phyloP scores from a whole-genome alignment of 2,888 invertebrate species.

The Laspeyria flexula region DNA sequence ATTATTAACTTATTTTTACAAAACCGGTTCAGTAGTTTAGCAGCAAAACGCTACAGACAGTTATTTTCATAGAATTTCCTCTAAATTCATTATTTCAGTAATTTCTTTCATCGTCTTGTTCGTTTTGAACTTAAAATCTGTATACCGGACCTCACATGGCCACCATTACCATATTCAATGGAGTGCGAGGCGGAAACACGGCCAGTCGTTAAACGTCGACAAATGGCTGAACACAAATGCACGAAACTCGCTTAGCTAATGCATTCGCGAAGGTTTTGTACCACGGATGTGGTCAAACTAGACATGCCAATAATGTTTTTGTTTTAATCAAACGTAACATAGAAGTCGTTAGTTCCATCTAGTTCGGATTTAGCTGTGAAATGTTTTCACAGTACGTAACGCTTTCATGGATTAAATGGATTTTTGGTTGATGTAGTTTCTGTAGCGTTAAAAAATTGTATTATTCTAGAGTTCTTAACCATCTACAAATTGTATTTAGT shows the following conservation, averaged over 20 bases:
- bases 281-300: constrained; percentile 26
- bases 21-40: no score
- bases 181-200: constrained; percentile 54
- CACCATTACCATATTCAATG: constrained; percentile 48
- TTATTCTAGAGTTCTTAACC: no score
- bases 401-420: neutral
- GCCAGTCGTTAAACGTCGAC: constrained; percentile 59
- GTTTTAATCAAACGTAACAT: neutral
- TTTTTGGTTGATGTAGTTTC: neutral
- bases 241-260: constrained; percentile 72
- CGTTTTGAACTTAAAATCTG: constrained; percentile 3
- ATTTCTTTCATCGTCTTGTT: constrained; percentile 1
- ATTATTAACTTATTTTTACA: no score
- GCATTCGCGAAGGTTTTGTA: constrained; percentile 64
- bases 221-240: constrained; percentile 62
- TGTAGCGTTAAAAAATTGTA: neutral
- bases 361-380: neutral
- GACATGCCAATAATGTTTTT: constrained; percentile 15
- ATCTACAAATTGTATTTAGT: no score
- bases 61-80: no score
- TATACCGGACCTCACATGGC: constrained; percentile 36
- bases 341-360: neutral
- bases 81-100: neutral
- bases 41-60: no score
- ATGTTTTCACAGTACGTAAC: neutral